Base-by-base conservation (phyloP, 2,888 invertebrate species). In the Apantesis nais region DNA sequence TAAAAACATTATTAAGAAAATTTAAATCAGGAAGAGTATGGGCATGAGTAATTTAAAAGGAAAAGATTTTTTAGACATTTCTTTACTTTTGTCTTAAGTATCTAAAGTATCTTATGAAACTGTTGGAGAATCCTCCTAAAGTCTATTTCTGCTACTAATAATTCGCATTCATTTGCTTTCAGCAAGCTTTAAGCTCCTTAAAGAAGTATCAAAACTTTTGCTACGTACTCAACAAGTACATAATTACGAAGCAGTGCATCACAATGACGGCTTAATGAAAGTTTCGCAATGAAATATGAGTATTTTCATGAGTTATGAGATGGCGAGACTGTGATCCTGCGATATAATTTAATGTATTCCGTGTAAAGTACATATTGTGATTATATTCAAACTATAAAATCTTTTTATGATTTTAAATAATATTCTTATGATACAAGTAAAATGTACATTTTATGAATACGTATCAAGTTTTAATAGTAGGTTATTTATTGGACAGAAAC, bases 261-360 rank as follows among this genome's bases (percentile, higher is more conserved):
- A 74, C 75, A 77, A 79, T 77, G 70, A 77, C 68, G 60, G 74
- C 80, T 84, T 83, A 85, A 85, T 86, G 84, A 86, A 90, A 90
- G 85, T 89, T 79, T 78, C 69, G 77, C 77, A 78, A 84, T 90
- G 89, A 90, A 89, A 88, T 89, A 90, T 88, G 90, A 89, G 81
- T 77, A 83, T 83, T 83, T 83, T 79, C 81, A 83, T 90, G 89
- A 91, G 84, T 90, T 89, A 90, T 85, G 90, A 87, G 86, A 83
- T 85, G 84, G 86, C 90, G 88, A 86, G 84, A 78, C 73, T 82
- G 88, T 85, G 85, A 86, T 83, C 84, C 86, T 74, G 79, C 82
- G 86, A 90, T 91, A 92, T 91, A 91, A 92, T 92, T 91, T 92
- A 92, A 92, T 89, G 88, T 89, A 87, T 89, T 88, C 89, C 78